These are phyloP conservation scores for Leptoteleia sp. DNA, from an alignment of 1,140 invertebrate genomes.

Conservation along the genomic window DNA sequence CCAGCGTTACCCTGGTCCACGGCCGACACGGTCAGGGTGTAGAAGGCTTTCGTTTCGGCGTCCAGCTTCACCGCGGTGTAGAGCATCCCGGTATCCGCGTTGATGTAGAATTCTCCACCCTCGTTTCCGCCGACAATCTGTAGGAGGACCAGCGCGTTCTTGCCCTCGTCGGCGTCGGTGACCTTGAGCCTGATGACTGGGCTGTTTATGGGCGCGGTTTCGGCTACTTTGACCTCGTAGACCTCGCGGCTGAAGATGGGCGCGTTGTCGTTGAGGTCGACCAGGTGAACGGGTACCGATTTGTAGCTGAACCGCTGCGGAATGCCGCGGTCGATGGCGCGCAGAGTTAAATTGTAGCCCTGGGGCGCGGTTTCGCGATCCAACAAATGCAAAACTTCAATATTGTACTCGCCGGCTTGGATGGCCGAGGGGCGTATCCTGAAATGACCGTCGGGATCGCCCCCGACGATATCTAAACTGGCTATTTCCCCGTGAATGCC, in stretches of 20 bases:
- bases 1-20: constrained; percentile 93
- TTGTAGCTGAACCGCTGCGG: constrained; percentile 89
- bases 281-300: constrained; percentile 88
- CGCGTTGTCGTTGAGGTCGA: constrained; percentile 91
- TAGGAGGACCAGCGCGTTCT: constrained; percentile 91
- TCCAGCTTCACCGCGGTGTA: constrained; percentile 93
- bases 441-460: constrained; percentile 93
- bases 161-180: constrained; percentile 90
- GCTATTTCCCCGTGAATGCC: constrained; percentile 92
- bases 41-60: constrained; percentile 92
- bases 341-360: constrained; percentile 92
- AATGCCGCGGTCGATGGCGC: constrained; percentile 90
- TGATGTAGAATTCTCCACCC: constrained; percentile 92
- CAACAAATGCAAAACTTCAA: constrained; percentile 88
- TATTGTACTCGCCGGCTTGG: constrained; percentile 86
- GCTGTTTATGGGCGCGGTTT: constrained; percentile 93
- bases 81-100: constrained; percentile 93
- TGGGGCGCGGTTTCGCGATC: constrained; percentile 88
- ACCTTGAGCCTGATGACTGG: constrained; percentile 93
- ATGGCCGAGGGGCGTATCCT: constrained; percentile 83
- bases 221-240: constrained; percentile 93
- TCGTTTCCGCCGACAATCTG: constrained; percentile 96
- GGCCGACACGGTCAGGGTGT: constrained; percentile 94
- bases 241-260: constrained; percentile 94
- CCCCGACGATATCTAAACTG: constrained; percentile 92